Base-by-base conservation (phyloP, 2,113 vertebrate species). In the Morone saxatilis region DNA sequence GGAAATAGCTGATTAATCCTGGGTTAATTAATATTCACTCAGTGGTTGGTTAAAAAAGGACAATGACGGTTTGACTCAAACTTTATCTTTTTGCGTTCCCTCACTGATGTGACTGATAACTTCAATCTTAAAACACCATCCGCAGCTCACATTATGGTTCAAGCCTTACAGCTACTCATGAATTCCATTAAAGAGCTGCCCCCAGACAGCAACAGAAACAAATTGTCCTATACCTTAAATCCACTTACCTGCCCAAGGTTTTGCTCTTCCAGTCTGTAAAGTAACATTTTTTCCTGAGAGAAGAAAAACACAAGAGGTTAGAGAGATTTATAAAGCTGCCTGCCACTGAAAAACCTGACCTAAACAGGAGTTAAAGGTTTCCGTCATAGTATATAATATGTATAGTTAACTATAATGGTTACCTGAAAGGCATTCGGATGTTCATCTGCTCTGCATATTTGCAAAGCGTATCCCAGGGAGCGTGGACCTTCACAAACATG, bases 391-490 rank as follows among this genome's bases (percentile, higher is more conserved):
- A 25, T 25, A 25, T 25, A 25, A 1, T 25, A 25, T 25, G 25
- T 25, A 25, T 25, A 25, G 25, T 25, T 7, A 25, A 16, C 45
- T 11, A 1, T n/a, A 20, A 20, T 13, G 19, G 16, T 85, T 96
- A 99, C 98, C 98, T 99, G 96, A 99, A 99, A 81, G 98, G 98
- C 98, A 99, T 99, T 83, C 98, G 94, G 93, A 99, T 99, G 94
- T 97, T 99, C 97, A 99, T 97, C 85, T 97, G 97, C 92, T 99
- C 98, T 45, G 98, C 98, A 1, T 99, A 99, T 94, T 99, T 98
- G 95, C 98, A 99, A 78, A 99, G 86, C 0, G 97, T 97, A 51
- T 99, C 98, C 98, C 98, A 99, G 0, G 98, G 97, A 88, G 97
- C 97, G 41, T 99, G 97, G 86, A 99, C 94, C 95, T 99, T 99